Base-by-base conservation (phyloP, 1,140 invertebrate genomes). In the Macrotrachela quadricornifera region DNA sequence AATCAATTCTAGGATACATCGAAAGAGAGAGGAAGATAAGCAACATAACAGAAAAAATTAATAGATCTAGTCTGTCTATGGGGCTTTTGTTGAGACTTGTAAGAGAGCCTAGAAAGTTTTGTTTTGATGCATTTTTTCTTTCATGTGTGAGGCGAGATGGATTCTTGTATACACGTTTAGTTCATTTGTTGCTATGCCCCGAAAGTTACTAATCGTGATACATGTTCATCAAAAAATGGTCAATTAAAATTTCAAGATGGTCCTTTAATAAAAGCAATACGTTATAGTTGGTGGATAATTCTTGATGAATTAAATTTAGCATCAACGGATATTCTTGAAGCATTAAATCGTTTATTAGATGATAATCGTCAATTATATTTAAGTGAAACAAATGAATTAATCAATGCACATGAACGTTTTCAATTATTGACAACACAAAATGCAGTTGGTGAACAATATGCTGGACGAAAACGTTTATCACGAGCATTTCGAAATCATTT, bases 391-490 rank as follows among this genome's bases (percentile, higher is more conserved):
- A 87, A 94, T 68, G 77, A 82, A 58, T 75, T 79, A 10, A 77
- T 97, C 0, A 85, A 81, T 71, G 94, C 94, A 6, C 82, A 97
- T 74, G 77, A 79, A 0, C 80, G 82, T 58, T 99, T 99, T 63
- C 85, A 88, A 79, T 69, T 99, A 0, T 99, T 97, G 70, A 94
- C 92, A 0, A 99, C 94, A 1, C 91, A 99, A 71, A 99, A 99
- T 76, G 94, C 94, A 14, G 86, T 91, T 8, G 94, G 91, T 3
- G n/a, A n/a, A n/a, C 69, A 83, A 1, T 99, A 99, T 65, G 91
- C 90, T 15, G 94, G 94, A 8, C 72, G 94, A 50, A 97, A 99
- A 75, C 80, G 76, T 51, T 68, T 99, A 13, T 96, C 91, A 0
- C 74, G 90, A 60, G 92, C 92, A 0, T 97, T 99, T 61, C 78